Evolutionary conservation across 2,113 vertebrate genomes (phyloP).

Genomic region (Centropristis striata): DNA sequence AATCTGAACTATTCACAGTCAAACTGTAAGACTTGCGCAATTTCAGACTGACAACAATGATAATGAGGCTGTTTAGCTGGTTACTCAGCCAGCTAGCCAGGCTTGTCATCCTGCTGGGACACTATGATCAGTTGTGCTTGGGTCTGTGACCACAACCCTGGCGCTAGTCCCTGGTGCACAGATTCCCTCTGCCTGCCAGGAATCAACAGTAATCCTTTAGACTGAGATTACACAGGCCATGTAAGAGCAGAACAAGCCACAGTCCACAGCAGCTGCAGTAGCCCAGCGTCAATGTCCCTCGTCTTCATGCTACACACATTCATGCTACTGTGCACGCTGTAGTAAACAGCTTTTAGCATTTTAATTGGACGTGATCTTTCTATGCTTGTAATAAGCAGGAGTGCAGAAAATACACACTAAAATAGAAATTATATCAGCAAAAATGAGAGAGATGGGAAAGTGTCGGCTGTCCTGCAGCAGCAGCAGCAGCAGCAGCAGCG

Average conservation of each 20-base stretch:
- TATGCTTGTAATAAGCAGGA: slow-evolving; percentile 8
- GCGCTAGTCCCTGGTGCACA: slow-evolving; percentile 73
- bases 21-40: slow-evolving; percentile 27
- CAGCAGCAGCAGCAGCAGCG: too few relatives aligned
- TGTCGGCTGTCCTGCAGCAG: slow-evolving; percentile 32
- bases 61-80: slow-evolving; percentile 56
- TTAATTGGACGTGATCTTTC: neutral
- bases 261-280: slow-evolving; percentile 72
- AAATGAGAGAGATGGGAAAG: slow-evolving; percentile 21
- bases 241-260: slow-evolving; percentile 77
- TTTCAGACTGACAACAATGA: slow-evolving; percentile 42
- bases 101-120: slow-evolving; percentile 57
- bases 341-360: slow-evolving; percentile 9
- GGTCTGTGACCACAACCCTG: slow-evolving; percentile 74
- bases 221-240: slow-evolving; percentile 83
- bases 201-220: slow-evolving; percentile 84
- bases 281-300: slow-evolving; percentile 40
- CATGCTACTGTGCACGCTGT: neutral
- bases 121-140: slow-evolving; percentile 69
- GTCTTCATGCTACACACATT: slow-evolving; percentile 42
- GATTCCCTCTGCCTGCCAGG: slow-evolving; percentile 81
- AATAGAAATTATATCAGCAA: slow-evolving; percentile 1
- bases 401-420: neutral
- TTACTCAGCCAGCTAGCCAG: slow-evolving; percentile 42
- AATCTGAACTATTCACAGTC: slow-evolving; percentile 48